Evolutionary conservation across 2,888 invertebrate genomes (phyloP).

Genomic region (Tortricodes alternella): DNA sequence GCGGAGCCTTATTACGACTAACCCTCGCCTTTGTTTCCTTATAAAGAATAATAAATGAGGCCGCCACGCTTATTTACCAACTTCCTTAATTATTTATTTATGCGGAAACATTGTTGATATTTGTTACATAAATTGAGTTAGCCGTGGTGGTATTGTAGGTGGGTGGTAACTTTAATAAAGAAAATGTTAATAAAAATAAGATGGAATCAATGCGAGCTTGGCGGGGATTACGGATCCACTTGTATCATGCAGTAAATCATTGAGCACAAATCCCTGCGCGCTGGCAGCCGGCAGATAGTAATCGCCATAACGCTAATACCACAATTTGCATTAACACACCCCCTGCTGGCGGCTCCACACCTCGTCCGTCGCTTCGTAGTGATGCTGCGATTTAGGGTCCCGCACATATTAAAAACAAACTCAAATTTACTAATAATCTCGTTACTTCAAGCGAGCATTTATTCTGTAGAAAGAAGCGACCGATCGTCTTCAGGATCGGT

Average conservation of each 20-base stretch:
- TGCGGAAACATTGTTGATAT: slow-evolving; percentile 78
- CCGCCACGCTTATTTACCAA: slow-evolving; percentile 80
- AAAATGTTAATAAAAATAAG: neutral
- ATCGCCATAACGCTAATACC: slow-evolving; percentile 66
- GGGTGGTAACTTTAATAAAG: slow-evolving; percentile 1
- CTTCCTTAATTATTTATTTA: slow-evolving; percentile 82
- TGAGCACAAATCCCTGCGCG: slow-evolving; percentile 39
- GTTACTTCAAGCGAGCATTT: too few relatives aligned
- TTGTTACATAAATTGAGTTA: slow-evolving; percentile 54
- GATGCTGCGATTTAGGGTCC: slow-evolving; percentile 18
- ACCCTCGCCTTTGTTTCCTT: slow-evolving; percentile 84
- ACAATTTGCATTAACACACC: slow-evolving; percentile 68
- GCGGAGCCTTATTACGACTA: slow-evolving; percentile 83
- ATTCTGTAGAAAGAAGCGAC: too few relatives aligned
- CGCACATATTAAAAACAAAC: neutral
- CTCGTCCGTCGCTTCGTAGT: slow-evolving; percentile 1
- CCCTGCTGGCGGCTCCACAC: slow-evolving; percentile 20
- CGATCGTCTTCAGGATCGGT: too few relatives aligned
- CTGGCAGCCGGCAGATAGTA: slow-evolving; percentile 50
- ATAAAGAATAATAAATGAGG: slow-evolving; percentile 84
- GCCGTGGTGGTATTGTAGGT: neutral
- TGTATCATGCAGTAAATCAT: slow-evolving; percentile 48
- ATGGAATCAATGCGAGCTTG: neutral
- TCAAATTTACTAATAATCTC: too few relatives aligned
- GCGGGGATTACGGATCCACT: slow-evolving; percentile 15